A percentile compares a stretch with the other conserved stretches of the same genome.
Conservation (phyloP, 2,888 invertebrate genomes). For the Cylloceria caligata region DNA sequence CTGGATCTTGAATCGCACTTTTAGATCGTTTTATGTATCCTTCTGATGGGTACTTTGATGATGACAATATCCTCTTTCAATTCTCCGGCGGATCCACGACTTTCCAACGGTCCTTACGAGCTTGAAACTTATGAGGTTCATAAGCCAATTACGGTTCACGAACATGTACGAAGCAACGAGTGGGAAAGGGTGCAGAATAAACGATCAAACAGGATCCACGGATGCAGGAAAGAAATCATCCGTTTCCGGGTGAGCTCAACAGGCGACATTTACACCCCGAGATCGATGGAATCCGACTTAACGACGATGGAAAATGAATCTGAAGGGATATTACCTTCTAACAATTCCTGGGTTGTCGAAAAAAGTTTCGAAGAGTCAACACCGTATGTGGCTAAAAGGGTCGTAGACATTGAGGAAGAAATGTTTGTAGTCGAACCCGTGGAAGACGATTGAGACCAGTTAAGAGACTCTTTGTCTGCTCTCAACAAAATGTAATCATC, state of each 20-base stretch:
- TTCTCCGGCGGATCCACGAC: conserved; percentile 14
- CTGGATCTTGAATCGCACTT: background rate
- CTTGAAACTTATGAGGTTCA: conserved; percentile 51
- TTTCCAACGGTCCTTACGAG: conserved; percentile 41
- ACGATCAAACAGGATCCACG: conserved; percentile 33
- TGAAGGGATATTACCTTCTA: background rate
- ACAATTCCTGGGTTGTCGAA: conserved; percentile 7
- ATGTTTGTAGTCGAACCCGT: conserved; percentile 39
- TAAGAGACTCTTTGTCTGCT: background rate
- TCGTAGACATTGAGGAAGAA: conserved; percentile 44
- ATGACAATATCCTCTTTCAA: conserved; percentile 60
- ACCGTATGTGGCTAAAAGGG: background rate
- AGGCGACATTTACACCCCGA: conserved; percentile 47
- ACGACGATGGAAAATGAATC: background rate
- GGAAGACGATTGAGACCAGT: background rate
- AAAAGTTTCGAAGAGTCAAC: background rate
- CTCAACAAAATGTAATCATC: background rate
- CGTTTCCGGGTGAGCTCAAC: conserved; percentile 47
- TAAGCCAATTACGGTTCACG: conserved; percentile 40
- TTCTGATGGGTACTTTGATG: conserved; percentile 56
- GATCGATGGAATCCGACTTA: background rate
- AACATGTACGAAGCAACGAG: conserved; percentile 28
- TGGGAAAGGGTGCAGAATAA: conserved; percentile 34
- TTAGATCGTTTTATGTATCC: conserved; percentile 52
- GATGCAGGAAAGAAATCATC: conserved; percentile 33